phyloP scores from a whole-genome alignment of 2,113 vertebrate species.

The Corythaixoides concolor region DNA sequence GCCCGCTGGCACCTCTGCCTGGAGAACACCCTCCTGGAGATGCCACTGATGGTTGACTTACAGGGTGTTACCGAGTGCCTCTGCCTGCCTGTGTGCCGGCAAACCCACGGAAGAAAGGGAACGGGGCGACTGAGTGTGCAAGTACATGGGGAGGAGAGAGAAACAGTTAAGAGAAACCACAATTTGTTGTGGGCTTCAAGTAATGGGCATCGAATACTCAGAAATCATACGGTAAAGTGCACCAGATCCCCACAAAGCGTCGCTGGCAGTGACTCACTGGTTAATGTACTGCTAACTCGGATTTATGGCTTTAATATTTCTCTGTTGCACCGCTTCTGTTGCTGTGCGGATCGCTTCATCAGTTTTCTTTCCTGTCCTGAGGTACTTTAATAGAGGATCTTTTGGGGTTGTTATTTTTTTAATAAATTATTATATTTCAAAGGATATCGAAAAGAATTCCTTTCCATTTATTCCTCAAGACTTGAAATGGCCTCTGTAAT shows the following conservation, averaged over 20 bases:
- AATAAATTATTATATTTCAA: background rate
- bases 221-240: background rate
- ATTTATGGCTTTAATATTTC: slow-evolving; percentile 60
- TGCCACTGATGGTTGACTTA: background rate
- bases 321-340: background rate
- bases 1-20: background rate
- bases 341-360: background rate
- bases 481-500: background rate
- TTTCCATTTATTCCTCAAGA: background rate
- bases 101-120: background rate
- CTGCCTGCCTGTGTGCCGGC: background rate
- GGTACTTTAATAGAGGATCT: background rate
- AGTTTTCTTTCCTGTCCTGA: background rate
- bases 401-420: background rate
- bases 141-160: fast-evolving
- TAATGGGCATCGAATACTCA: background rate
- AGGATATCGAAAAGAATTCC: background rate
- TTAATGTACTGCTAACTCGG: slow-evolving; percentile 4
- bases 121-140: fast-evolving
- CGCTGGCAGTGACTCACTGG: background rate
- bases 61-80: fast-evolving
- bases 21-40: background rate
- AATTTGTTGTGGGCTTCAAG: background rate
- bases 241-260: background rate
- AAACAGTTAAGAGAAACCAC: background rate